A percentile compares a stretch with the other conserved stretches of the same genome.
Conservation (phyloP, 2,888 invertebrate species). For the Trissonchulus sp. region DNA sequence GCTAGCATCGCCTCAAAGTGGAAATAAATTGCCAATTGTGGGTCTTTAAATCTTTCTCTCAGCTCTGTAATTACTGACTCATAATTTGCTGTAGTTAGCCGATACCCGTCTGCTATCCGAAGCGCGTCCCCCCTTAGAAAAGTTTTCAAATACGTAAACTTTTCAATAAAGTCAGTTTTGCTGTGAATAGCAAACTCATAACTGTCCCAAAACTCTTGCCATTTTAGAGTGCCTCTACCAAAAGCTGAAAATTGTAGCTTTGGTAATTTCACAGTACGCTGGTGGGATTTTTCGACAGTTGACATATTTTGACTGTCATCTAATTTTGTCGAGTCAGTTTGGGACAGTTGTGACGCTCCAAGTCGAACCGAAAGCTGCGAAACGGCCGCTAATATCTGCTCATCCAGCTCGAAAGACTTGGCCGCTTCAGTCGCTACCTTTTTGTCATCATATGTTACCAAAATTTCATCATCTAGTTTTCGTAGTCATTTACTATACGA, state of each 20-base stretch:
- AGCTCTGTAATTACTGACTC: constrained; percentile 5
- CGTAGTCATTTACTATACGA: neutral
- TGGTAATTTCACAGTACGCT: constrained; percentile 25
- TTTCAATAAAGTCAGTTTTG: constrained; percentile 12
- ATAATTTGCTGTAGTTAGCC: too few relatives aligned
- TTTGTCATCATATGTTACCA: neutral
- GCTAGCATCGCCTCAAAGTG: constrained; percentile 12
- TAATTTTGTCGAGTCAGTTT: neutral
- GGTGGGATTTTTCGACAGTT: neutral
- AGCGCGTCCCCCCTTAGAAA: constrained; percentile 21
- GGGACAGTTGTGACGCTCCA: neutral
- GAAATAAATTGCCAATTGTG: constrained; percentile 3
- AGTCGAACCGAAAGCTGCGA: neutral
- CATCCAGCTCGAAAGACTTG: constrained; percentile 8
- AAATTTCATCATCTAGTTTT: constrained; percentile 6
- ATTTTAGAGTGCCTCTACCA: too few relatives aligned
- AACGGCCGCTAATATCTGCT: neutral
- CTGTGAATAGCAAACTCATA: constrained; percentile 16
- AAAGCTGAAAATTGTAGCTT: constrained; percentile 22
- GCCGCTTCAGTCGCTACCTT: neutral
- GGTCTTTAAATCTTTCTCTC: constrained; percentile 11
- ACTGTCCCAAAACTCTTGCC: constrained; percentile 23
- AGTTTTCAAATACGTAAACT: constrained; percentile 20
- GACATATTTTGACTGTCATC: neutral
- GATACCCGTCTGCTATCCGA: neutral